These are phyloP conservation scores for Melipona quadrifasciata DNA, from an alignment of 1,140 invertebrate species.

Conservation along the genomic window DNA sequence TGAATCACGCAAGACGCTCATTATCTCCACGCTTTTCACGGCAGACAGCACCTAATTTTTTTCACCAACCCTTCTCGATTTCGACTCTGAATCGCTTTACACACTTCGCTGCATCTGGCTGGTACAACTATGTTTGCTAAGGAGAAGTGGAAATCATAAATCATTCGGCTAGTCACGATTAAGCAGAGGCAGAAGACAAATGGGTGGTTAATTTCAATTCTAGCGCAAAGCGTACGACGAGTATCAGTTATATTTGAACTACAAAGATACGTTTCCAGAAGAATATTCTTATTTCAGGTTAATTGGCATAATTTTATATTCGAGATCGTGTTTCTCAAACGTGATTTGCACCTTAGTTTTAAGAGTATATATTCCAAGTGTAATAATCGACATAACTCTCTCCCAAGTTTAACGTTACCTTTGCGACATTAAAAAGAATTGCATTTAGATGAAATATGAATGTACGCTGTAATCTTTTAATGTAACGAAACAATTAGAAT, in stretches of 20 bases:
- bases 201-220: conserved; percentile 72
- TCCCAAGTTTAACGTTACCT: no score
- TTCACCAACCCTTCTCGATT: conserved; percentile 24
- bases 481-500: not conserved
- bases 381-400: not conserved
- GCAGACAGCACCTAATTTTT: conserved; percentile 51
- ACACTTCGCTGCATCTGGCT: conserved; percentile 53
- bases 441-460: not conserved
- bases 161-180: conserved; percentile 68
- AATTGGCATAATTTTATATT: not conserved
- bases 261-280: not conserved
- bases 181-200: conserved; percentile 69
- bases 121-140: conserved; percentile 49
- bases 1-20: conserved; percentile 67
- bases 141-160: conserved; percentile 66
- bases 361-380: not conserved
- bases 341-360: not conserved
- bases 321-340: not conserved
- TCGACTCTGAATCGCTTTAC: conserved; percentile 59
- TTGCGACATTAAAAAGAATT: not conserved
- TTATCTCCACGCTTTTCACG: conserved; percentile 68
- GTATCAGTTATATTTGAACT: conserved; percentile 38
- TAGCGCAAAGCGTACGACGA: conserved; percentile 55
- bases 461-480: not conserved
- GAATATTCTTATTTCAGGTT: not conserved